A percentile compares a stretch with the other conserved stretches of the same genome.
These are phyloP conservation scores for Microctonus brassicae DNA, from an alignment of 2,888 invertebrate genomes.

Conservation along the genomic window DNA sequence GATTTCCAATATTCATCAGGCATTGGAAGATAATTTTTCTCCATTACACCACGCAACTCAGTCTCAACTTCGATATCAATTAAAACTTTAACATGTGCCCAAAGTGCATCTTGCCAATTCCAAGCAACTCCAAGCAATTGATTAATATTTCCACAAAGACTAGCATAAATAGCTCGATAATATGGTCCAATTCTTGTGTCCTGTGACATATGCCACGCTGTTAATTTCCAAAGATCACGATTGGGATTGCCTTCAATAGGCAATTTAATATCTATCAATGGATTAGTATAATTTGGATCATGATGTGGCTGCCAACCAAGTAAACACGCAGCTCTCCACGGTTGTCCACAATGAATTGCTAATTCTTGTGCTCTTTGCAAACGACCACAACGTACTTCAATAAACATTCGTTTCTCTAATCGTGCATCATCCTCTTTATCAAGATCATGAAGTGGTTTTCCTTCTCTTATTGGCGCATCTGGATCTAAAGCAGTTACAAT, in stretches of 20 bases:
- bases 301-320: conserved; percentile 92
- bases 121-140: conserved; percentile 82
- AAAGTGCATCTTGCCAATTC: conserved; percentile 92
- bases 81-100: conserved; percentile 87
- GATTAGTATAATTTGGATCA: conserved; percentile 80
- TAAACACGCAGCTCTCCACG: conserved; percentile 91
- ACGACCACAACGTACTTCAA: conserved; percentile 84
- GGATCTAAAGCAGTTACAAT: conserved; percentile 85
- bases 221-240: conserved; percentile 84
- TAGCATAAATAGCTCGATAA: conserved; percentile 66
- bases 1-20: conserved; percentile 80
- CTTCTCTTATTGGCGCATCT: conserved; percentile 87
- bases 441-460: conserved; percentile 84
- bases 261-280: conserved; percentile 63
- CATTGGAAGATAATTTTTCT: conserved; percentile 73
- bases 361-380: conserved; percentile 87
- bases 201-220: conserved; percentile 74
- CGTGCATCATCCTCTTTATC: conserved; percentile 85
- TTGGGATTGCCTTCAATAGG: conserved; percentile 87
- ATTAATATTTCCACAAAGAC: conserved; percentile 85
- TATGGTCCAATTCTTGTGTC: conserved; percentile 61
- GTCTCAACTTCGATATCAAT: conserved; percentile 89
- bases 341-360: conserved; percentile 88
- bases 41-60: conserved; percentile 76
- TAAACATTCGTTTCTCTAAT: conserved; percentile 65